These are phyloP conservation scores for Trachops cirrhosus DNA, from an alignment of 2,797 vertebrate species.

Conservation along the genomic window DNA sequence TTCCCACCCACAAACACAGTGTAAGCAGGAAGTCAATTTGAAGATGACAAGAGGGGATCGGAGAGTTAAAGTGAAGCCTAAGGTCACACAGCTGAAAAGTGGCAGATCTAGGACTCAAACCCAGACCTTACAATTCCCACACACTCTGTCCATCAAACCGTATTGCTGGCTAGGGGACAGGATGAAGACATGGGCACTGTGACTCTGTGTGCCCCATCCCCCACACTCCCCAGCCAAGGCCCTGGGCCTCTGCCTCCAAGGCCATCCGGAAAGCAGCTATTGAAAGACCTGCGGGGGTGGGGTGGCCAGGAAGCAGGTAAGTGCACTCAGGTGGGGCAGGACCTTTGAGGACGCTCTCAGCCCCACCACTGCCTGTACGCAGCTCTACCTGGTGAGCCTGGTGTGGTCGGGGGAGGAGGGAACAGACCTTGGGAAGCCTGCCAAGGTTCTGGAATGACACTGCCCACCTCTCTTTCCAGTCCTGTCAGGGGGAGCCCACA, in stretches of 20 bases:
- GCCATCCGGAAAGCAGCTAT: background rate
- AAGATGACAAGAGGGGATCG: background rate
- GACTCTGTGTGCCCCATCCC: background rate
- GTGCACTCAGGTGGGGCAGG: background rate
- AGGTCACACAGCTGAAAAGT: background rate
- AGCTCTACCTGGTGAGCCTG: background rate
- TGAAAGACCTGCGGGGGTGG: background rate
- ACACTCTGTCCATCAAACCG: background rate
- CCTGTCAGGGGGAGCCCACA: background rate
- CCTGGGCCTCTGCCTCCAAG: background rate
- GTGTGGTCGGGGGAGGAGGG: background rate
- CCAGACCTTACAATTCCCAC: too few relatives aligned
- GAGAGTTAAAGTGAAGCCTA: background rate
- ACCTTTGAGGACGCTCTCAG: background rate
- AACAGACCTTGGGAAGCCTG: background rate
- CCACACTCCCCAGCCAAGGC: accelerated
- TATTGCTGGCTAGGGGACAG: background rate
- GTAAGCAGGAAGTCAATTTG: constrained; percentile 5
- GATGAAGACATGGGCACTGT: background rate
- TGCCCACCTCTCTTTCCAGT: background rate
- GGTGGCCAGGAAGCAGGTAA: background rate
- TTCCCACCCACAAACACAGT: background rate
- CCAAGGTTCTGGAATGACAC: background rate
- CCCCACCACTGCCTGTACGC: accelerated
- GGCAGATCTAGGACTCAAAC: background rate